Evolutionary conservation across 2,888 invertebrate genomes (phyloP).

Genomic region (Stenolophus ochropezus): DNA sequence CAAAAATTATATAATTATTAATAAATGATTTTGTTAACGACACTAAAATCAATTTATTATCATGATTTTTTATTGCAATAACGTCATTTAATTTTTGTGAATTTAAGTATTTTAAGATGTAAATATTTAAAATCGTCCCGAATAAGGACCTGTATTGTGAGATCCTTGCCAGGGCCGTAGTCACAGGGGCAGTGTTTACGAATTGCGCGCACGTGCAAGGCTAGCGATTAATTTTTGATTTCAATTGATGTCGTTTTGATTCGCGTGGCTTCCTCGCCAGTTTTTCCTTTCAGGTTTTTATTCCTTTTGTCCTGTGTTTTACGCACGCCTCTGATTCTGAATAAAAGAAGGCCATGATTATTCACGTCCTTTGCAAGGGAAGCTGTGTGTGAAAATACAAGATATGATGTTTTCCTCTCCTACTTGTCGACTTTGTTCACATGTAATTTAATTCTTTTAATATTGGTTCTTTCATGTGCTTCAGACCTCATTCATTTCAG

Average conservation of each 20-base stretch:
- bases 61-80: no score
- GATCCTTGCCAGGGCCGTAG: background rate
- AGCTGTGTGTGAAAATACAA: slow-evolving; percentile 31
- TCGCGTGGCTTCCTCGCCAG: slow-evolving; percentile 24
- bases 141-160: background rate
- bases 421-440: background rate
- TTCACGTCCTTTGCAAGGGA: slow-evolving; percentile 4
- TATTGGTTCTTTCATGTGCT: background rate
- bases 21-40: no score
- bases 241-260: slow-evolving; percentile 57
- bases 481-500: background rate
- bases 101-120: no score
- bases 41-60: no score
- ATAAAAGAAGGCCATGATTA: slow-evolving; percentile 38
- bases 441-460: slow-evolving; percentile 31
- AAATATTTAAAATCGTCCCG: background rate
- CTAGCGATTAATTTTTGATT: slow-evolving; percentile 53
- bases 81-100: no score
- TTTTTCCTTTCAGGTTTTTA: slow-evolving; percentile 36
- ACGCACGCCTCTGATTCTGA: slow-evolving; percentile 28
- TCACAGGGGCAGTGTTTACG: slow-evolving; percentile 7
- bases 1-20: no score
- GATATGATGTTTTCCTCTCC: slow-evolving; percentile 11
- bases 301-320: slow-evolving; percentile 22
- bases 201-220: slow-evolving; percentile 26